Percentiles rank a stretch among this genome's conserved stretches.
Conservation (phyloP, 2,113 vertebrate genomes). For the Cyphomyrus plagiostoma region DNA sequence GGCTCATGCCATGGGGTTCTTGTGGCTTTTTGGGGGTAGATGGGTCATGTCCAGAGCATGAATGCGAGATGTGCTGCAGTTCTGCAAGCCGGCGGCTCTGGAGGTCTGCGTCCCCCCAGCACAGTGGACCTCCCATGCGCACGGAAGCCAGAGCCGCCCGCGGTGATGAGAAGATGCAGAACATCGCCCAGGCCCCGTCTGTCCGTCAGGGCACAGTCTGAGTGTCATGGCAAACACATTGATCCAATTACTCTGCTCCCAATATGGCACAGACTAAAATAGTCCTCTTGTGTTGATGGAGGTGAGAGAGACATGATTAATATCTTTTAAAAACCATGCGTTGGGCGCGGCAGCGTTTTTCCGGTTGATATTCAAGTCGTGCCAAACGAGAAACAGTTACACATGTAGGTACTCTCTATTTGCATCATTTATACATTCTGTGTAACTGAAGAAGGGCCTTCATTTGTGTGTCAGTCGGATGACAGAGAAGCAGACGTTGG, state of each 20-base stretch:
- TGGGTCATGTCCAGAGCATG: background rate
- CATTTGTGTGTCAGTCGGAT: background rate
- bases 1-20: background rate
- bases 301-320: background rate
- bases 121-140: conserved; percentile 32
- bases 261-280: conserved; percentile 48
- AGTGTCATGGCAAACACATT: conserved; percentile 50
- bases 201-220: conserved; percentile 48
- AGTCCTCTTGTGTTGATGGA: background rate
- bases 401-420: background rate
- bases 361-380: background rate
- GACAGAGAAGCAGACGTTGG: background rate
- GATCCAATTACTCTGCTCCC: conserved; percentile 55
- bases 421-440: background rate
- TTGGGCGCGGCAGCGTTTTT: background rate
- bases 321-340: too few relatives aligned
- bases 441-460: background rate
- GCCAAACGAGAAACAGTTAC: background rate
- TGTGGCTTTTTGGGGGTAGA: background rate
- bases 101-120: background rate
- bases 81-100: background rate
- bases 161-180: conserved; percentile 52
- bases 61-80: background rate
- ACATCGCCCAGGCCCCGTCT: conserved; percentile 52
- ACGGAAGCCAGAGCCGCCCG: conserved; percentile 48